phyloP scores from a whole-genome alignment of 2,888 invertebrate species.

The Pristionchus maxplancki region DNA sequence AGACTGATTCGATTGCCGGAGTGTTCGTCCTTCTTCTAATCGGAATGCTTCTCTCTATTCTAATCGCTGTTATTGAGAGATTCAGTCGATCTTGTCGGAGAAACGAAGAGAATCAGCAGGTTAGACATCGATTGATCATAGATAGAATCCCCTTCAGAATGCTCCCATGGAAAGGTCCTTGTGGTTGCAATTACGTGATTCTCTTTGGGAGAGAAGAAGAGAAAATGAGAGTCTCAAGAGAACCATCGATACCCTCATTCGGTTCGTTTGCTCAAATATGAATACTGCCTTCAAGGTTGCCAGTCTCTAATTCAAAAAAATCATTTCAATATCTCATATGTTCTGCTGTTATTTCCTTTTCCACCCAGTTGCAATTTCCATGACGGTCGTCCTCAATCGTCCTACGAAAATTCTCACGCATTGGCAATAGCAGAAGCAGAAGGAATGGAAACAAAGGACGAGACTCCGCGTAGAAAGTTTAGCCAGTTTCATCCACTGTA shows the following conservation, averaged over 20 bases:
- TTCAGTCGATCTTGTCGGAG: not conserved
- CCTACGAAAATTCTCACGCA: slow-evolving; percentile 18
- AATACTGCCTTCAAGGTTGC: no score
- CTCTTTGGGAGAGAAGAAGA: slow-evolving; percentile 35
- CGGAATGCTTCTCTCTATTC: slow-evolving; percentile 45
- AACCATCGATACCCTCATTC: slow-evolving; percentile 33
- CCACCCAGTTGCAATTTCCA: not conserved
- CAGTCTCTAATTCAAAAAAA: no score
- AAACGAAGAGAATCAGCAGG: not conserved
- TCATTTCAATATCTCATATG: not conserved
- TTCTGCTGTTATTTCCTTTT: not conserved
- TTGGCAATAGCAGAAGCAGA: not conserved
- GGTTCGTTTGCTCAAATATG: not conserved
- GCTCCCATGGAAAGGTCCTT: not conserved
- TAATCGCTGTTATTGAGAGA: slow-evolving; percentile 19
- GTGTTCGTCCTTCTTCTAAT: slow-evolving; percentile 48
- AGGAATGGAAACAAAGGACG: slow-evolving; percentile 1
- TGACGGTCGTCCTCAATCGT: slow-evolving; percentile 40
- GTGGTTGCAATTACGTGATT: slow-evolving; percentile 38
- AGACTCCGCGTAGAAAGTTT: not conserved
- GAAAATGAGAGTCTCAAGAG: slow-evolving; percentile 44
- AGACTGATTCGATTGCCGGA: slow-evolving; percentile 32
- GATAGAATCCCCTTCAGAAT: not conserved
- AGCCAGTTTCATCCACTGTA: slow-evolving; percentile 26
- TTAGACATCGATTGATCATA: not conserved